phyloP scores from a whole-genome alignment of 2,888 invertebrate species.

The Erpobdella octoculata region DNA sequence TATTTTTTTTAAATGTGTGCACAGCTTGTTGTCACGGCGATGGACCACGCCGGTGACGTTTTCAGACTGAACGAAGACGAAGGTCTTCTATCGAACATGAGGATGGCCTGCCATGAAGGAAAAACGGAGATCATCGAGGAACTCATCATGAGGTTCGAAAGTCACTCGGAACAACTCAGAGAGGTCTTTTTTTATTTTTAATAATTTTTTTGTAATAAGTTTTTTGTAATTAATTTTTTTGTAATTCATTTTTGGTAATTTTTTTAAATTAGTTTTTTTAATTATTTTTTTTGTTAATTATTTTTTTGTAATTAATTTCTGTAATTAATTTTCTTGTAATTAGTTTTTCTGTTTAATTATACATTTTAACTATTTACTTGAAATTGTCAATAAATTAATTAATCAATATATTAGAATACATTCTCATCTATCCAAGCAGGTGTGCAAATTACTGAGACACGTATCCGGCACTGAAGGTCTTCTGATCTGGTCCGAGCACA shows the following conservation, averaged over 20 bases:
- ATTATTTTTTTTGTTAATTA: not conserved
- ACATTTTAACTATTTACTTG: too few relatives aligned
- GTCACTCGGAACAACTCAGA: constrained; percentile 94
- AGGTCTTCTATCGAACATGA: constrained; percentile 54
- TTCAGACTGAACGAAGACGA: constrained; percentile 53
- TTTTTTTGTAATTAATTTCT: not conserved
- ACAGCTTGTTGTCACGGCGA: constrained; percentile 72
- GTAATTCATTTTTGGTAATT: not conserved
- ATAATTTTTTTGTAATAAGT: not conserved
- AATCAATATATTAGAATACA: not conserved
- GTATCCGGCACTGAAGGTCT: constrained; percentile 86
- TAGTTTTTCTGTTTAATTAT: not conserved
- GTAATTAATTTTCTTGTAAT: not conserved
- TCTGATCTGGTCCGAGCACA: constrained; percentile 89
- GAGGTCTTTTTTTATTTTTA: constrained; percentile 62
- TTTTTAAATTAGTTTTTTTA: not conserved
- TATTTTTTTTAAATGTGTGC: constrained; percentile 38
- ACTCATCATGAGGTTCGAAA: constrained; percentile 85
- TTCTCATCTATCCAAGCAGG: constrained; percentile 60
- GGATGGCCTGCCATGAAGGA: constrained; percentile 59
- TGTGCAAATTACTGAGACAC: constrained; percentile 89
- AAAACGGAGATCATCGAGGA: constrained; percentile 85
- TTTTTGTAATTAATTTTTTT: not conserved
- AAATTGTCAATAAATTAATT: not conserved
- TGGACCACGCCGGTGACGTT: constrained; percentile 75